Evolutionary conservation across 2,888 invertebrate genomes (phyloP).

Genomic region (Molorchus minor): DNA sequence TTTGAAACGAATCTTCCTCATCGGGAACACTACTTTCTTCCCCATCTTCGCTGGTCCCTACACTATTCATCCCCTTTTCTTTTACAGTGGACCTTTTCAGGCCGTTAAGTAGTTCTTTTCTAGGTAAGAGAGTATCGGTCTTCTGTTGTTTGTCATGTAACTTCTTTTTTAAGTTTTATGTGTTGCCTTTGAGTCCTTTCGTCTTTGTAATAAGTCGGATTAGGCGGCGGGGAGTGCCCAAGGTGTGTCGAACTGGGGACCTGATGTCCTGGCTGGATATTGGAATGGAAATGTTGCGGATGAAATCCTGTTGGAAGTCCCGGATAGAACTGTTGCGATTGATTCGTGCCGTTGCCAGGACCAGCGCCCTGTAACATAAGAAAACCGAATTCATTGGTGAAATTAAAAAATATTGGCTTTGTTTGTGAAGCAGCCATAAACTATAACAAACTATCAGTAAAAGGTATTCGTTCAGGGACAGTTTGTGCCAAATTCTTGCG

Average conservation of each 20-base stretch:
- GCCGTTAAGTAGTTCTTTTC: slow-evolving; percentile 73
- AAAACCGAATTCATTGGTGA: too few relatives aligned
- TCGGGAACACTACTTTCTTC: slow-evolving; percentile 79
- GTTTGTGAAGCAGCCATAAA: too few relatives aligned
- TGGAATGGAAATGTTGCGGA: slow-evolving; percentile 64
- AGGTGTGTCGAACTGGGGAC: slow-evolving; percentile 67
- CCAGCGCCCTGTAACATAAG: slow-evolving; percentile 64
- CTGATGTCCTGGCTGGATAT: slow-evolving; percentile 64
- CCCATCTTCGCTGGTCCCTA: slow-evolving; percentile 82
- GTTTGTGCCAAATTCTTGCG: too few relatives aligned
- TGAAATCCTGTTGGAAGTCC: slow-evolving; percentile 67
- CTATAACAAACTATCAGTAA: too few relatives aligned
- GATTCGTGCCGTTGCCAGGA: slow-evolving; percentile 75
- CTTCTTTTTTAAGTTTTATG: slow-evolving; percentile 77
- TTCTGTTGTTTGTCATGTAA: slow-evolving; percentile 64
- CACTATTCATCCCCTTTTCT: slow-evolving; percentile 66
- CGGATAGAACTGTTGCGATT: slow-evolving; percentile 70
- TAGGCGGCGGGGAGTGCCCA: slow-evolving; percentile 75
- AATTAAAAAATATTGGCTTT: too few relatives aligned
- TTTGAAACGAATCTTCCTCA: slow-evolving; percentile 76
- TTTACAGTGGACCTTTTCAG: slow-evolving; percentile 59
- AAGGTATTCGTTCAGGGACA: too few relatives aligned
- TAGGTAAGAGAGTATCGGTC: slow-evolving; percentile 50
- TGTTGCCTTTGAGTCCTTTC: slow-evolving; percentile 82
- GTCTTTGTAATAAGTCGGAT: slow-evolving; percentile 73